These are phyloP conservation scores for Dimorphilus gyrociliatus DNA, from an alignment of 2,888 invertebrate genomes.

Conservation along the genomic window DNA sequence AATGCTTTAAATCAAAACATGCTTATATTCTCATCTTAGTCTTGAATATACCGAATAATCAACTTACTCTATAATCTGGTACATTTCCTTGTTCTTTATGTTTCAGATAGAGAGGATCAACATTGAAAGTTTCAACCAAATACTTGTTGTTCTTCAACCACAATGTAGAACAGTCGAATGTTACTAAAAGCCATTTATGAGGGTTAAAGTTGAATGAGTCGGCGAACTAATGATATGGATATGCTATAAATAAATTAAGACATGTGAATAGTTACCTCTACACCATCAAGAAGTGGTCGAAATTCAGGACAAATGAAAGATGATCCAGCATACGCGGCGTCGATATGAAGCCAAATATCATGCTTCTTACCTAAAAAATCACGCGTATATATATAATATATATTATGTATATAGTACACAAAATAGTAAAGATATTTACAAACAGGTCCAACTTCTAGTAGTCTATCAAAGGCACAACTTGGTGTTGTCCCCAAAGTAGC, in stretches of 20 bases:
- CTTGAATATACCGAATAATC: too few relatives aligned
- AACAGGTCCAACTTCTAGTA: slow-evolving; percentile 49
- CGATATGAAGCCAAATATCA: slow-evolving; percentile 87
- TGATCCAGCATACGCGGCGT: slow-evolving; percentile 90
- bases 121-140: slow-evolving; percentile 32
- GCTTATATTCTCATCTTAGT: too few relatives aligned
- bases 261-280: slow-evolving; percentile 21
- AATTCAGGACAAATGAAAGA: slow-evolving; percentile 91
- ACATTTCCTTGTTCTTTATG: slow-evolving; percentile 29
- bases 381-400: too few relatives aligned
- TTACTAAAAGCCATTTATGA: slow-evolving; percentile 95
- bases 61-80: slow-evolving; percentile 34
- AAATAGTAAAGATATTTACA: slow-evolving; percentile 43
- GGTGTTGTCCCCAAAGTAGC: slow-evolving; percentile 91
- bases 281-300: slow-evolving; percentile 64
- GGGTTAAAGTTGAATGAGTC: slow-evolving; percentile 95
- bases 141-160: slow-evolving; percentile 49
- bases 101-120: slow-evolving; percentile 35
- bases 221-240: slow-evolving; percentile 51
- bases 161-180: slow-evolving; percentile 96
- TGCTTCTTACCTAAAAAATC: slow-evolving; percentile 46
- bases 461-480: slow-evolving; percentile 83
- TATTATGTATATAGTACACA: too few relatives aligned
- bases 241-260: neutral
- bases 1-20: slow-evolving; percentile 59